Conservation (phyloP, 2,888 invertebrate genomes). For the Acronicta aceris region DNA sequence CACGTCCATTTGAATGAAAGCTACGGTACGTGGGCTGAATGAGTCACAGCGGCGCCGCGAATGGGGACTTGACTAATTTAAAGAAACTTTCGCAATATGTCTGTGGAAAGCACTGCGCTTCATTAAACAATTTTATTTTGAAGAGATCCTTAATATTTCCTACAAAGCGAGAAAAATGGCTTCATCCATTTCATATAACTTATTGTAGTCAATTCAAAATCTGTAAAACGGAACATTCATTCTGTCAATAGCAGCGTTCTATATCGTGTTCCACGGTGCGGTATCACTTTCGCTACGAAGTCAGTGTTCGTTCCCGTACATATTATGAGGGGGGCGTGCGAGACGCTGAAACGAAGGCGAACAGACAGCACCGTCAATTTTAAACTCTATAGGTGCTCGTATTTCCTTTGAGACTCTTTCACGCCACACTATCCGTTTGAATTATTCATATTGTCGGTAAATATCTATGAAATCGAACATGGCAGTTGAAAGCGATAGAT, state of each 20-base stretch:
- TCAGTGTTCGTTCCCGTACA: slow-evolving; percentile 18
- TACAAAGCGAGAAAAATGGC: not conserved
- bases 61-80: slow-evolving; percentile 59
- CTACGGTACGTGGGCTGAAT: slow-evolving; percentile 68
- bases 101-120: slow-evolving; percentile 28
- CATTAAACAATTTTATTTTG: slow-evolving; percentile 19
- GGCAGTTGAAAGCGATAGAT: slow-evolving; percentile 67
- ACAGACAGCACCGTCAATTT: slow-evolving; percentile 74
- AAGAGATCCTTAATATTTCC: slow-evolving; percentile 6
- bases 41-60: slow-evolving; percentile 38
- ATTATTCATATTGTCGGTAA: slow-evolving; percentile 82
- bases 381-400: slow-evolving; percentile 78
- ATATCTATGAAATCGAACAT: slow-evolving; percentile 79
- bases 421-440: slow-evolving; percentile 76
- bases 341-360: slow-evolving; percentile 46
- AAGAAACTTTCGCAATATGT: slow-evolving; percentile 49
- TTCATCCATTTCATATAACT: not conserved
- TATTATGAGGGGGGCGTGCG: slow-evolving; percentile 25
- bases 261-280: not conserved
- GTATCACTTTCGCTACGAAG: slow-evolving; percentile 25
- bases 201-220: not conserved
- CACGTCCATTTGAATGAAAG: slow-evolving; percentile 72
- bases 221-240: not conserved
- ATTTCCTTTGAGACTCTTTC: slow-evolving; percentile 84
- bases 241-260: slow-evolving; percentile 5